Evolutionary conservation across 2,888 invertebrate species (phyloP).

Genomic region (Apodemia hepburni): DNA sequence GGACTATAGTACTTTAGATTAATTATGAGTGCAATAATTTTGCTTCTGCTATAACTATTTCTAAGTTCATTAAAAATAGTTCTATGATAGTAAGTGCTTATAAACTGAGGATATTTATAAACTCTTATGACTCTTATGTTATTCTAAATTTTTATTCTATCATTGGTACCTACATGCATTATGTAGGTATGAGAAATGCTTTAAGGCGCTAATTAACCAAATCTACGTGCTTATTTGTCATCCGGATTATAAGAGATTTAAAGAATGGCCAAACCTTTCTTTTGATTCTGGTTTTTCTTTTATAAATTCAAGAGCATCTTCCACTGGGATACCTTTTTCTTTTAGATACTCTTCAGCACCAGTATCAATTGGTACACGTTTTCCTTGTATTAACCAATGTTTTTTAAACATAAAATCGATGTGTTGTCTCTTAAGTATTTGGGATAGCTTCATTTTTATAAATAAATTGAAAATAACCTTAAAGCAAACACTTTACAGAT

Average conservation of each 20-base stretch:
- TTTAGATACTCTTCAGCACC: conserved; percentile 75
- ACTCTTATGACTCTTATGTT: background rate
- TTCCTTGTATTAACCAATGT: conserved; percentile 86
- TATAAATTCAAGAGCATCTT: conserved; percentile 81
- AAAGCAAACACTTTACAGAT: too few species aligned
- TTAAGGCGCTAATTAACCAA: too few species aligned
- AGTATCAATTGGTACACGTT: conserved; percentile 77
- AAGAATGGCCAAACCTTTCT: conserved; percentile 42
- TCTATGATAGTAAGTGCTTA: background rate
- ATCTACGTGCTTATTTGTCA: background rate
- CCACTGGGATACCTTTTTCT: conserved; percentile 79
- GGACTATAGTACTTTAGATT: too few species aligned
- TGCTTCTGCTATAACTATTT: too few species aligned
- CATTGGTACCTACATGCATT: too few species aligned
- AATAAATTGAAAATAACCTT: too few species aligned
- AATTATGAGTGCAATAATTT: too few species aligned
- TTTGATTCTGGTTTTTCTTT: conserved; percentile 53
- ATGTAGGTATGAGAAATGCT: too few species aligned
- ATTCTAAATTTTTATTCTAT: too few species aligned
- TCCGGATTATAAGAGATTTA: background rate
- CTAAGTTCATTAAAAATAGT: background rate
- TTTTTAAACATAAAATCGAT: conserved; percentile 86
- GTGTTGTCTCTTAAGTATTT: conserved; percentile 83
- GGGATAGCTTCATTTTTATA: conserved; percentile 83
- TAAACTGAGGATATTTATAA: background rate